Evolutionary conservation across 2,888 invertebrate species (phyloP).

Genomic region (Glyphotaelius pellucidus): DNA sequence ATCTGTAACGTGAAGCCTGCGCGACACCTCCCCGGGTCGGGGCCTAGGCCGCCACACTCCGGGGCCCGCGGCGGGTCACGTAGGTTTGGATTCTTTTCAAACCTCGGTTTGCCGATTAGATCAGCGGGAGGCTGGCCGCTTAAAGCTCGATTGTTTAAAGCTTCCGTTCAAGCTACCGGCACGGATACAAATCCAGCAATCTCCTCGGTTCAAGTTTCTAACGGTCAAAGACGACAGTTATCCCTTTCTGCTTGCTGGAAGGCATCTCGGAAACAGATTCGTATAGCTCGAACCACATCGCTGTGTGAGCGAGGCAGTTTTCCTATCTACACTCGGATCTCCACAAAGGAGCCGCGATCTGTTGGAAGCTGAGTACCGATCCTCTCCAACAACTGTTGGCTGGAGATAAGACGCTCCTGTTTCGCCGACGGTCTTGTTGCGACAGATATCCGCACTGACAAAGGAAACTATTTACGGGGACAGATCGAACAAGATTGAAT

Average conservation of each 20-base stretch:
- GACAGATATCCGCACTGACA: slow-evolving; percentile 40
- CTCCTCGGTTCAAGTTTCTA: not conserved
- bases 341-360: slow-evolving; percentile 46
- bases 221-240: slow-evolving; percentile 3
- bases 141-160: not conserved
- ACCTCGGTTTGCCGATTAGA: slow-evolving; percentile 39
- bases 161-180: slow-evolving; percentile 28
- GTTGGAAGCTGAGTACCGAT: slow-evolving; percentile 34
- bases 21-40: slow-evolving; percentile 11
- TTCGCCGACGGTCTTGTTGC: slow-evolving; percentile 42
- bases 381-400: slow-evolving; percentile 35
- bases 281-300: slow-evolving; percentile 4
- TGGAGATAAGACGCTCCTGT: slow-evolving; percentile 40
- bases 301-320: slow-evolving; percentile 29
- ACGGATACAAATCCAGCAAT: not conserved
- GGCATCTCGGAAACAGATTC: not conserved
- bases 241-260: slow-evolving; percentile 24
- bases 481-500: slow-evolving; percentile 25
- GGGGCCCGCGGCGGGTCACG: slow-evolving; percentile 40
- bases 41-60: not conserved
- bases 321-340: slow-evolving; percentile 43
- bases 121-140: slow-evolving; percentile 35
- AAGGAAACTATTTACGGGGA: slow-evolving; percentile 26
- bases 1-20: slow-evolving; percentile 39
- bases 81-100: slow-evolving; percentile 12